These are phyloP conservation scores for Platanista minor DNA, from an alignment of 2,113 vertebrate species.

Conservation along the genomic window DNA sequence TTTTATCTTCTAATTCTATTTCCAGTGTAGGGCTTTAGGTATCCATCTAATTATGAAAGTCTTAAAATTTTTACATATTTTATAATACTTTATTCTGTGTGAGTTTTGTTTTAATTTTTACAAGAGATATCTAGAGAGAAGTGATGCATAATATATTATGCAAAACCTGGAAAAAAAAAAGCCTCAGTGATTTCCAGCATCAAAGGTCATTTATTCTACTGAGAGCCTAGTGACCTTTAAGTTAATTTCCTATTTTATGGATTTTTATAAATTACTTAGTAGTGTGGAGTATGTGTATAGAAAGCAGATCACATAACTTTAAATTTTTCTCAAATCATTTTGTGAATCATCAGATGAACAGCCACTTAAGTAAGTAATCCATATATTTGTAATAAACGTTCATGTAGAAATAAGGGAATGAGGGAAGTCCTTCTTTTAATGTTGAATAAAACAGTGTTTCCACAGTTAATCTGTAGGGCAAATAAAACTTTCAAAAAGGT, in stretches of 20 bases:
- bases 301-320: not conserved
- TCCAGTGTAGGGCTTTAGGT: not conserved
- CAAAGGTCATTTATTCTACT: slow-evolving; percentile 76
- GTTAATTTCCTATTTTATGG: slow-evolving; percentile 72
- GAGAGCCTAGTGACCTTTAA: slow-evolving; percentile 71
- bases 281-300: slow-evolving; percentile 25
- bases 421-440: not conserved
- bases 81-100: not conserved
- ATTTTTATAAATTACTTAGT: slow-evolving; percentile 76
- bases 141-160: slow-evolving; percentile 61
- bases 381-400: not conserved
- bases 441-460: not conserved
- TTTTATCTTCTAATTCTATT: slow-evolving; percentile 22
- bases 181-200: slow-evolving; percentile 57
- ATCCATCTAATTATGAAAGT: slow-evolving; percentile 31
- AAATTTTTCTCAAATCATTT: slow-evolving; percentile 28
- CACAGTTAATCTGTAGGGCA: not conserved
- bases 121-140: slow-evolving; percentile 54
- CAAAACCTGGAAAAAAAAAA: slow-evolving; percentile 41
- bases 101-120: slow-evolving; percentile 40
- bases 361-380: not conserved
- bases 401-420: not conserved
- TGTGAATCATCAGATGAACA: slow-evolving; percentile 14
- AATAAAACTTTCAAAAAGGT: not conserved
- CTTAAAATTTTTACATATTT: slow-evolving; percentile 48